Evolutionary conservation across 2,797 vertebrate genomes (phyloP).

Genomic region (Pipistrellus pipistrellus): DNA sequence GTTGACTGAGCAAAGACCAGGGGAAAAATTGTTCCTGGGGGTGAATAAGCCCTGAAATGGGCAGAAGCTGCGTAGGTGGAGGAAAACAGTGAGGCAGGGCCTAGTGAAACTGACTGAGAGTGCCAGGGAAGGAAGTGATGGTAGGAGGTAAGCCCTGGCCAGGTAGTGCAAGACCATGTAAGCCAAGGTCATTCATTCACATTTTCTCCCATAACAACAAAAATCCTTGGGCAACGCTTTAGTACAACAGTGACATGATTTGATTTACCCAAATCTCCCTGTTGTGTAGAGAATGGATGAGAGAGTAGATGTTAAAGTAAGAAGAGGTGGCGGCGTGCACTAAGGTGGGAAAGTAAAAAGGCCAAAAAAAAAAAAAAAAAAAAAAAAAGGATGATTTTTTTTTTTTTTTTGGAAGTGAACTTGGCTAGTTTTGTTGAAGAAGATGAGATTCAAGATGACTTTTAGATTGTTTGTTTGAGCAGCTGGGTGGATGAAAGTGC

Average conservation of each 20-base stretch:
- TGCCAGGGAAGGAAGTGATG: not conserved
- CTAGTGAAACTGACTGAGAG: not conserved
- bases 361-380: not conserved
- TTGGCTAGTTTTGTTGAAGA: not conserved
- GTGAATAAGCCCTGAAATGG: not conserved
- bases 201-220: not conserved
- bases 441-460: not conserved
- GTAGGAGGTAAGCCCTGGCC: not conserved
- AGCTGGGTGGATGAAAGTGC: not conserved
- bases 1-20: not conserved
- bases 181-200: not conserved
- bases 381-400: not conserved
- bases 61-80: not conserved
- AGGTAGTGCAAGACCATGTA: not conserved
- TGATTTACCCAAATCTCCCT: conserved; percentile 18
- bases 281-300: not conserved
- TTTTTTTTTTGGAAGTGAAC: not conserved
- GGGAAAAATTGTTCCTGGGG: not conserved
- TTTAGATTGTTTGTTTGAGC: not conserved
- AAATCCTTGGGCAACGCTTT: not conserved
- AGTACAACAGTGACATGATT: not conserved
- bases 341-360: not conserved
- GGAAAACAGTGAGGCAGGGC: not conserved
- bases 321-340: not conserved
- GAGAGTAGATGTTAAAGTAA: not conserved